phyloP scores from a whole-genome alignment of 2,888 invertebrate genomes.

The Folsomia manolachei region DNA sequence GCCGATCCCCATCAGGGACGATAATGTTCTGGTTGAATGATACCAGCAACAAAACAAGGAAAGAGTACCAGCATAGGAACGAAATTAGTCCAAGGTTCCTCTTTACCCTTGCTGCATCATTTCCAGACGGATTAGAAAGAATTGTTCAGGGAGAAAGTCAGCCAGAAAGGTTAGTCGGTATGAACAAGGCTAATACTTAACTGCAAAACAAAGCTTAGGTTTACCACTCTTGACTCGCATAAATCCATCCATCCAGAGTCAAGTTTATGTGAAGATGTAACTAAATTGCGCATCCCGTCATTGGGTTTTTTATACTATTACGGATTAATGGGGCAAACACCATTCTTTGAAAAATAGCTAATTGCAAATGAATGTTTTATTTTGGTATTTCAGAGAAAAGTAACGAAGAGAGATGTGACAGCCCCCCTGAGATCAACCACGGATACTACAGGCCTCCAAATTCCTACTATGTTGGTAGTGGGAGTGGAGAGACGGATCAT shows the following conservation, averaged over 20 bases:
- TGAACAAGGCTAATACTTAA: no score
- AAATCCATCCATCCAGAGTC: no score
- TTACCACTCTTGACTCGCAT: no score
- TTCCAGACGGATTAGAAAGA: background rate
- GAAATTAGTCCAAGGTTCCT: background rate
- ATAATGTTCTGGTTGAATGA: background rate
- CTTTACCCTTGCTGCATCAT: no score
- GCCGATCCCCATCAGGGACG: no score
- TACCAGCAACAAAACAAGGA: no score
- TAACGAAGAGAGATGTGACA: slow-evolving; percentile 1
- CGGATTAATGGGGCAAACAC: no score
- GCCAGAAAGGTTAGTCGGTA: background rate
- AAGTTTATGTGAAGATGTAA: no score
- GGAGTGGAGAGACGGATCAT: slow-evolving; percentile 17
- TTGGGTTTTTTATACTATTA: background rate
- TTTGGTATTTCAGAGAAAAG: slow-evolving; percentile 9
- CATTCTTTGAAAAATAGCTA: background rate
- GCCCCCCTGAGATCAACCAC: slow-evolving; percentile 6
- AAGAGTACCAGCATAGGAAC: no score
- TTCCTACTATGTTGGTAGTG: background rate
- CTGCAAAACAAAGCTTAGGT: no score
- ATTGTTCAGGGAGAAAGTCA: background rate
- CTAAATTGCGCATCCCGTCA: background rate
- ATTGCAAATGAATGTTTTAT: slow-evolving; percentile 5
- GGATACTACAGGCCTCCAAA: background rate